A percentile compares a stretch with the other conserved stretches of the same genome.
phyloP scores from a whole-genome alignment of 1,140 invertebrate species.

The Forficula auricularia region DNA sequence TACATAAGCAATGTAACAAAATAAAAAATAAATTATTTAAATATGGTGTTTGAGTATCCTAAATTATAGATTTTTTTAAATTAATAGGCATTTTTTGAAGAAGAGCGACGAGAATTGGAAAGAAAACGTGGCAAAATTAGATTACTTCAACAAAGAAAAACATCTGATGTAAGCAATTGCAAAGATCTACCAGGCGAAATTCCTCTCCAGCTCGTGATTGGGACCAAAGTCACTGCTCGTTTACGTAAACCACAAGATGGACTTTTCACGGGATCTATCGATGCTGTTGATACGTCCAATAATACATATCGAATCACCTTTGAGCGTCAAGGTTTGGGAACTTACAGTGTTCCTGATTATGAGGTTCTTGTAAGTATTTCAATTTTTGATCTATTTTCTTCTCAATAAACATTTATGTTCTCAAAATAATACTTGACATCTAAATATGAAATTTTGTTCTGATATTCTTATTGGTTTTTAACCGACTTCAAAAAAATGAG shows the following conservation, averaged over 20 bases:
- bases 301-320: constrained; percentile 96
- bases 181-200: constrained; percentile 92
- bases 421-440: no score
- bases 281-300: constrained; percentile 92
- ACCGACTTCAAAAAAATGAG: no score
- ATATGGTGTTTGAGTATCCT: not conserved
- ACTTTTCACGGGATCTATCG: constrained; percentile 86
- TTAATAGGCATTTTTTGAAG: constrained; percentile 72
- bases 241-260: constrained; percentile 89
- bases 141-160: constrained; percentile 83
- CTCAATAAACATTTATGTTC: no score
- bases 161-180: constrained; percentile 48
- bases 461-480: no score
- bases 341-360: constrained; percentile 90
- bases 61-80: not conserved
- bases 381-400: not conserved
- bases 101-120: constrained; percentile 80
- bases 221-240: constrained; percentile 85
- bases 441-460: no score
- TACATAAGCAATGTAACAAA: no score
- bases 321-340: constrained; percentile 80
- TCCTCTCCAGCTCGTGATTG: constrained; percentile 87
- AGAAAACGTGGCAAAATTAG: constrained; percentile 82
- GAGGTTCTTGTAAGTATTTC: constrained; percentile 58
- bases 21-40: not conserved